Percentiles rank a stretch among this genome's conserved stretches.
Evolutionary conservation across 2,113 vertebrate species (phyloP).

Genomic region (Pyrgilauda ruficollis): DNA sequence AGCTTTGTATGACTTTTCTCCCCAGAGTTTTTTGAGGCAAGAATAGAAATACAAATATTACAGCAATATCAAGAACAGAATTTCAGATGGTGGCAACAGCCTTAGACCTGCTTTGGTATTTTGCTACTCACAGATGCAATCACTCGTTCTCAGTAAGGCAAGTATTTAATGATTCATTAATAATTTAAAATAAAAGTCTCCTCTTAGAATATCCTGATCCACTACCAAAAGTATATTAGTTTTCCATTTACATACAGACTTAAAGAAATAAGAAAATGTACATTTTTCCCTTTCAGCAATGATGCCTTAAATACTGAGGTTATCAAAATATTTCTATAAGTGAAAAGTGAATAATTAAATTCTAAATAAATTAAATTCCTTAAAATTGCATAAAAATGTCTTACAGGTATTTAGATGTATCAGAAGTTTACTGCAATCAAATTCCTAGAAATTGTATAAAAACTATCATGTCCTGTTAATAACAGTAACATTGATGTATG

Average conservation of each 20-base stretch:
- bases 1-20: not conserved
- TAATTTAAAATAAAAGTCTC: not conserved
- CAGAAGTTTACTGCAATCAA: not conserved
- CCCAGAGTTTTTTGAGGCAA: not conserved
- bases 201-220: not conserved
- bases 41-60: not conserved
- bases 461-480: not conserved
- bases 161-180: not conserved
- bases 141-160: not conserved
- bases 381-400: not conserved
- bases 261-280: not conserved
- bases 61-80: not conserved
- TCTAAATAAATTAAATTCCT: not conserved
- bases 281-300: not conserved
- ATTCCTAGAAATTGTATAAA: not conserved
- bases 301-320: not conserved
- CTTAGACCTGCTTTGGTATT: not conserved
- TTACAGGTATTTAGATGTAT: not conserved
- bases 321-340: not conserved
- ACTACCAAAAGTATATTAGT: not conserved
- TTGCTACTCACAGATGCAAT: not conserved
- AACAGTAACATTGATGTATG: not conserved
- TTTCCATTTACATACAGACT: not conserved
- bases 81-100: not conserved
- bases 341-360: not conserved